Evolutionary conservation across 1,140 invertebrate genomes (phyloP).

Genomic region (Atta cephalotes): DNA sequence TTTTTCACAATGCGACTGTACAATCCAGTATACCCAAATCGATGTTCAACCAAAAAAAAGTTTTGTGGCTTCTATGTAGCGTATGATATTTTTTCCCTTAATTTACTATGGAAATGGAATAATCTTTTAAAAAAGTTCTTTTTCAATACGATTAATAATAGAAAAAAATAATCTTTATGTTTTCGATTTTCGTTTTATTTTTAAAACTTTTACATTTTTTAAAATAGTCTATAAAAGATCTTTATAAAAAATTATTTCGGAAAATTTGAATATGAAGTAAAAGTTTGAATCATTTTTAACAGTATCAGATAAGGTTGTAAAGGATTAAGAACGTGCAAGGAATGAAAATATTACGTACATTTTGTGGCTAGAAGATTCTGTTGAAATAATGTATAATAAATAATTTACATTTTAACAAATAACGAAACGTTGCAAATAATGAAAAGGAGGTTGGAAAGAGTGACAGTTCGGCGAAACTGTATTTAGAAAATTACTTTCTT

Average conservation of each 20-base stretch:
- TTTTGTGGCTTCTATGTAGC: not conserved
- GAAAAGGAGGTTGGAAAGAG: not conserved
- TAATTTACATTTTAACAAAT: not conserved
- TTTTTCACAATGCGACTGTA: constrained; percentile 42
- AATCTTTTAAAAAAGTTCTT: constrained; percentile 13
- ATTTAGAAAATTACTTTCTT: constrained; percentile 26
- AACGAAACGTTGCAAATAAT: constrained; percentile 8
- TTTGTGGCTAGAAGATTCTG: not conserved
- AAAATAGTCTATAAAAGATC: not conserved
- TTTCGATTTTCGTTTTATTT: not conserved
- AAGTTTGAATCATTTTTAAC: not conserved
- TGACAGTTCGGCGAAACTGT: not conserved
- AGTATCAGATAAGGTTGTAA: not conserved
- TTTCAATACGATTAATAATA: constrained; percentile 10
- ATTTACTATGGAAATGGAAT: not conserved
- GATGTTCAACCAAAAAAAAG: constrained; percentile 9
- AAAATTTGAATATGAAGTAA: not conserved
- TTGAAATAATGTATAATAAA: constrained; percentile 16
- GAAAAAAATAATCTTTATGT: not conserved
- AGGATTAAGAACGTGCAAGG: not conserved
- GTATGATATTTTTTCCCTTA: not conserved
- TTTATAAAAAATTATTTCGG: not conserved
- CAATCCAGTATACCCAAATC: constrained; percentile 18
- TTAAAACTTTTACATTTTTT: not conserved
- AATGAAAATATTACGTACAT: not conserved